Percentiles rank a stretch among this genome's conserved stretches.
Evolutionary conservation across 37 sponge, comb jelly and placozoan genomes (phyloP).

Genomic region (Eunapius fragilis): DNA sequence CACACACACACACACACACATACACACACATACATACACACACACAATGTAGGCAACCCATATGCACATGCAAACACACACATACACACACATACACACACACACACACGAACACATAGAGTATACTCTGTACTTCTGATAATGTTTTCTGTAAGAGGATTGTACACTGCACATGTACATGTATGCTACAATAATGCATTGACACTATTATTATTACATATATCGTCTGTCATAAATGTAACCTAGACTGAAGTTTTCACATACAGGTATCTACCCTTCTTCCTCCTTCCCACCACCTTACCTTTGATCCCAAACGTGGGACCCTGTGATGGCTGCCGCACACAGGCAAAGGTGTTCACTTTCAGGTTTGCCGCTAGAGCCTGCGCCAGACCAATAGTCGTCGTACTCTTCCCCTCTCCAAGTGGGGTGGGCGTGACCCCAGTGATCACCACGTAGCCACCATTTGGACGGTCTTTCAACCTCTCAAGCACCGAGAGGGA

Average conservation of each 20-base stretch:
- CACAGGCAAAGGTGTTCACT: conserved; percentile 90
- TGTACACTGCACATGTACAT: neutral
- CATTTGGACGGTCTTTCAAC: conserved; percentile 70
- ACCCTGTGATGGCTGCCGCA: conserved; percentile 97
- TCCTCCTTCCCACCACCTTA: neutral
- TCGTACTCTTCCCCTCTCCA: conserved; percentile 98
- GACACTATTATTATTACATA: too few relatives aligned
- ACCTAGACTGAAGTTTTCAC: too few relatives aligned
- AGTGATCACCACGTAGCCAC: conserved; percentile 79
- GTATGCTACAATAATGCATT: neutral
- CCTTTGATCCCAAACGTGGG: conserved; percentile 99
- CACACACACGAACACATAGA: conserved; percentile 3
- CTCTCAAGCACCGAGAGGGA: conserved; percentile 79
- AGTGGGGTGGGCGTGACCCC: conserved; percentile 98
- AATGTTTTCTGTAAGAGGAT: too few relatives aligned
- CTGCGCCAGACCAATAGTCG: conserved; percentile 94
- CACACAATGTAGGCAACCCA: conserved; percentile 8
- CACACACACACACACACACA: neutral
- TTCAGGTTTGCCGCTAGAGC: conserved; percentile 89
- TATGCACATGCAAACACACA: neutral
- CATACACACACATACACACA: conserved; percentile 11
- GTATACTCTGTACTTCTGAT: too few relatives aligned
- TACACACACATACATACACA: neutral
- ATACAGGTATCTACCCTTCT: too few relatives aligned
- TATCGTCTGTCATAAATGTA: too few relatives aligned